phyloP scores from a whole-genome alignment of 1,140 invertebrate species.

The Helicorthomorpha holstii region DNA sequence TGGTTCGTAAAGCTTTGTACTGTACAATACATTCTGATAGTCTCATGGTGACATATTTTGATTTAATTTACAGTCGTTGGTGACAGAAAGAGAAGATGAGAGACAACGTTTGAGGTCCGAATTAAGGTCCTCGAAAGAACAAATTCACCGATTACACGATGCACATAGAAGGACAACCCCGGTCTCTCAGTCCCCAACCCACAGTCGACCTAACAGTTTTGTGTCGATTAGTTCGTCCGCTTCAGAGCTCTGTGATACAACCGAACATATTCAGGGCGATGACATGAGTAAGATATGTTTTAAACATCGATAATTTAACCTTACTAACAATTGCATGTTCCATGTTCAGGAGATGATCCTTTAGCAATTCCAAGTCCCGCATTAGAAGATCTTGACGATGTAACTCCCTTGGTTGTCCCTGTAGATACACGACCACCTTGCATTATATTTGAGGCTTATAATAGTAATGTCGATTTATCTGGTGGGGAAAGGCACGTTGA shows the following conservation, averaged over 20 bases:
- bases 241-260: slow-evolving; percentile 6
- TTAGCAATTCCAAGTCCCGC: too few relatives aligned
- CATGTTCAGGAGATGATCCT: too few relatives aligned
- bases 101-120: slow-evolving; percentile 49
- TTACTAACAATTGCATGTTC: too few relatives aligned
- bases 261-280: background rate
- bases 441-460: background rate
- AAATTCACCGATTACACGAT: slow-evolving; percentile 36
- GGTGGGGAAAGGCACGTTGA: background rate
- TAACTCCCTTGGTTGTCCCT: too few relatives aligned
- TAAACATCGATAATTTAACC: too few relatives aligned
- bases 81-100: slow-evolving; percentile 56
- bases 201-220: slow-evolving; percentile 14
- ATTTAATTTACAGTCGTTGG: slow-evolving; percentile 39
- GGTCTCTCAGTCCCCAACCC: slow-evolving; percentile 8
- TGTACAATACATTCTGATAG: too few relatives aligned
- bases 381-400: too few relatives aligned
- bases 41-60: background rate
- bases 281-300: too few relatives aligned
- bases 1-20: slow-evolving; percentile 25
- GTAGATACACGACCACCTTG: too few relatives aligned
- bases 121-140: slow-evolving; percentile 47
- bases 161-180: slow-evolving; percentile 14
- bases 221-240: slow-evolving; percentile 13
- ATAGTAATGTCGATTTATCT: background rate